A percentile compares a stretch with the other conserved stretches of the same genome.
These are phyloP conservation scores for Poeciliopsis paucimaculata DNA, from an alignment of 2,797 vertebrate species.

Conservation along the genomic window DNA sequence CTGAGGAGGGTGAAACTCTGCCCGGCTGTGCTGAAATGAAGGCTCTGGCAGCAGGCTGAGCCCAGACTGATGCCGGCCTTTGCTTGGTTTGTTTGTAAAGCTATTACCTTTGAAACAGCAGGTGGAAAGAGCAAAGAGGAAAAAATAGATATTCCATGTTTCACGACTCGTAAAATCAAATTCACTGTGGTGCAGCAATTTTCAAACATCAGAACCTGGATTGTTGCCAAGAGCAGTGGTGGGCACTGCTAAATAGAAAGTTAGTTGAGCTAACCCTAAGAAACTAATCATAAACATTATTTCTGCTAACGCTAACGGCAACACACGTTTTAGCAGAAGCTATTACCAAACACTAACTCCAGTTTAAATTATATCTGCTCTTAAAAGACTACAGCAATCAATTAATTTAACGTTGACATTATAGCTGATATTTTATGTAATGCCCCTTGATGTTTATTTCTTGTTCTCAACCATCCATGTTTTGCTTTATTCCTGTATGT, in stretches of 20 bases:
- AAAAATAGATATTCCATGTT: background rate
- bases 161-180: background rate
- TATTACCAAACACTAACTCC: background rate
- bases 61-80: background rate
- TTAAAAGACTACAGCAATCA: background rate
- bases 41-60: constrained; percentile 18
- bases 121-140: background rate
- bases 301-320: background rate
- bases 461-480: too few species aligned
- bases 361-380: background rate
- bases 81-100: background rate
- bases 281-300: background rate
- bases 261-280: background rate
- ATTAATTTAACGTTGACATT: background rate
- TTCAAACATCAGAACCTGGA: background rate
- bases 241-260: background rate
- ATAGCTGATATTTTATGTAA: too few species aligned
- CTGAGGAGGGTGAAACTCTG: constrained; percentile 1
- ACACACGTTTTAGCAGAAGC: background rate
- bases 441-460: too few species aligned
- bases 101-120: constrained; percentile 3
- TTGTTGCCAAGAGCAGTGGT: background rate
- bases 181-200: constrained; percentile 11
- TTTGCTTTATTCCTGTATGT: too few species aligned
- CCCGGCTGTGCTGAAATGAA: constrained; percentile 9